Evolutionary conservation across 2,797 vertebrate genomes (phyloP).

Genomic region (Staurois parvus): DNA sequence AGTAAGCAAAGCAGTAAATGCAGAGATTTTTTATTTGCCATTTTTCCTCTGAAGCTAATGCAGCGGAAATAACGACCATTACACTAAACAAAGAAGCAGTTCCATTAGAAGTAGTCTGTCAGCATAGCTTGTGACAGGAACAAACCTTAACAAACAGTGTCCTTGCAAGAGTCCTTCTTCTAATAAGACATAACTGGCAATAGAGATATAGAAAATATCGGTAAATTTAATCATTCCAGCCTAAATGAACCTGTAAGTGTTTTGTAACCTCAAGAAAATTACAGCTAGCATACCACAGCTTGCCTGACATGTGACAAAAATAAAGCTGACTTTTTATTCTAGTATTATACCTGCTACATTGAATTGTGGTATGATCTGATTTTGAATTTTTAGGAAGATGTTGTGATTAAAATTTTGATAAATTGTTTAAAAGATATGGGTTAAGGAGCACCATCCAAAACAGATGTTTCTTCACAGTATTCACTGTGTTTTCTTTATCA

Average conservation of each 20-base stretch:
- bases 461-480: too few species aligned
- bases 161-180: constrained; percentile 11
- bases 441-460: too few species aligned
- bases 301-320: neutral
- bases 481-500: too few species aligned
- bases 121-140: constrained; percentile 17
- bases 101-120: constrained; percentile 29
- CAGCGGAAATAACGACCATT: constrained; percentile 49
- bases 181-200: constrained; percentile 24
- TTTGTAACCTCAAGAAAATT: neutral
- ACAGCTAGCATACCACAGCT: too few species aligned
- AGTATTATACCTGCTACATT: neutral
- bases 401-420: too few species aligned
- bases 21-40: constrained; percentile 18
- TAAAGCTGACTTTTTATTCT: too few species aligned
- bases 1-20: constrained; percentile 40
- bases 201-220: neutral
- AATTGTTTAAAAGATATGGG: too few species aligned
- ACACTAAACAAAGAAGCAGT: constrained; percentile 32
- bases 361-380: neutral
- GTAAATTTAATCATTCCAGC: constrained; percentile 4
- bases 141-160: constrained; percentile 36
- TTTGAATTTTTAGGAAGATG: neutral
- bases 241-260: neutral
- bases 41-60: constrained; percentile 42